These are phyloP conservation scores for Oscheius myriophilus DNA, from an alignment of 2,888 invertebrate genomes.

Conservation along the genomic window DNA sequence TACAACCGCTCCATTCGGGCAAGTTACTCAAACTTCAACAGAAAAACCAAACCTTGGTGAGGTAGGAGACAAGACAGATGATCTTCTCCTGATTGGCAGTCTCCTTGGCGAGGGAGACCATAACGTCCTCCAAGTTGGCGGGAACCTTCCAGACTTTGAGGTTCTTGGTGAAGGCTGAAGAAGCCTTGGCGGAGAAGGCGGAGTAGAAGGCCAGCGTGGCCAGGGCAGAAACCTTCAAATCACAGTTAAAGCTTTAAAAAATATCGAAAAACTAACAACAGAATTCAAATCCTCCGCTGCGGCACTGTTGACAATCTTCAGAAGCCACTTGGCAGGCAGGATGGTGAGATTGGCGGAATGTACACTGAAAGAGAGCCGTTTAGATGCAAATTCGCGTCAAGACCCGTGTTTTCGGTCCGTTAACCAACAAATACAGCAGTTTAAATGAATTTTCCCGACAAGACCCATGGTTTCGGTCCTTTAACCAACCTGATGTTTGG, in stretches of 20 bases:
- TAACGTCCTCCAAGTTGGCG: conserved; percentile 3
- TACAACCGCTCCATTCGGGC: not conserved
- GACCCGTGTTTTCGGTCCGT: no score
- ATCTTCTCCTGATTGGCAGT: conserved; percentile 25
- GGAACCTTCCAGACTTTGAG: conserved; percentile 25
- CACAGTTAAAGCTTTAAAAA: no score
- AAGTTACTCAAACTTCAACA: not conserved
- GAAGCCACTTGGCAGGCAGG: conserved; percentile 25
- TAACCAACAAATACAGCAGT: no score
- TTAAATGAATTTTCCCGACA: not conserved
- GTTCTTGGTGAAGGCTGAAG: conserved; percentile 25
- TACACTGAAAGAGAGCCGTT: no score
- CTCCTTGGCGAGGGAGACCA: conserved; percentile 17
- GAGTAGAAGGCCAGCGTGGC: conserved; percentile 38
- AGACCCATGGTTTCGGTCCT: no score
- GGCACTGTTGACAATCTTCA: conserved; percentile 21
- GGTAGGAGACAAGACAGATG: conserved; percentile 32
- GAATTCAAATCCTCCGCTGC: not conserved
- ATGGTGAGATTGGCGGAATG: conserved; percentile 2
- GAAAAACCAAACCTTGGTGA: conserved; percentile 16
- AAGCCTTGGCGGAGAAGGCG: conserved; percentile 30
- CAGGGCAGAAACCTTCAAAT: conserved; percentile 31
- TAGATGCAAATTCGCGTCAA: not conserved
- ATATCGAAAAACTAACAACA: conserved; percentile 10
- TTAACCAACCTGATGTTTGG: conserved; percentile 22